These are phyloP conservation scores for Lontra canadensis DNA, from an alignment of 2,113 vertebrate species.

Conservation along the genomic window DNA sequence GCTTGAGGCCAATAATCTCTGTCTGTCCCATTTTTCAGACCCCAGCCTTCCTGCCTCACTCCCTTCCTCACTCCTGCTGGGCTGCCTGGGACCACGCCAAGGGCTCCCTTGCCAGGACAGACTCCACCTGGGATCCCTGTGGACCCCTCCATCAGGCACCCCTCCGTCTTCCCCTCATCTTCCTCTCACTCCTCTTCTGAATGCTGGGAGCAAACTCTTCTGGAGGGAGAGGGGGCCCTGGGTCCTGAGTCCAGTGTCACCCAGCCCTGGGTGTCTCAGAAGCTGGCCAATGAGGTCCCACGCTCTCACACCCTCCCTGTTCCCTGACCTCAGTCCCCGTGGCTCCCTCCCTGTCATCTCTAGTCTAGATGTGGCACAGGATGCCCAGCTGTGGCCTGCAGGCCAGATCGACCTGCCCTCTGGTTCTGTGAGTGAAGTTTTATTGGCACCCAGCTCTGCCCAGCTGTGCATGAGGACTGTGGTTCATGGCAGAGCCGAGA, in stretches of 20 bases:
- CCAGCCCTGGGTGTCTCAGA: neutral
- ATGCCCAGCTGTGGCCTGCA: fast-evolving
- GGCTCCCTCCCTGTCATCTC: neutral
- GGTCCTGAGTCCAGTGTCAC: fast-evolving
- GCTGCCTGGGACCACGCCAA: neutral
- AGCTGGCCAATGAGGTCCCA: neutral
- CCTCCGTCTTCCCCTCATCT: too few relatives aligned
- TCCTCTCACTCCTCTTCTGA: neutral
- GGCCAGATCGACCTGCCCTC: fast-evolving
- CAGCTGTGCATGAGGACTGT: fast-evolving
- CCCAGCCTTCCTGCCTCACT: neutral
- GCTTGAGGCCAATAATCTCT: neutral
- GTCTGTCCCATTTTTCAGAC: neutral
- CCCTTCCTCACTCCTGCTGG: neutral
- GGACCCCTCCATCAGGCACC: too few relatives aligned
- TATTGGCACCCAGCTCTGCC: neutral
- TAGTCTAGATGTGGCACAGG: neutral
- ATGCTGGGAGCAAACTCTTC: neutral
- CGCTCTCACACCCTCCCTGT: fast-evolving
- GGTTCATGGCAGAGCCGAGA: neutral
- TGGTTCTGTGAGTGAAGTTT: neutral
- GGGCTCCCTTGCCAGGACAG: neutral
- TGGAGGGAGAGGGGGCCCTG: neutral
- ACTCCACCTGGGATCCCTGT: neutral
- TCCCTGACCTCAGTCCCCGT: too few relatives aligned